Base-by-base conservation (phyloP, 2,797 vertebrate genomes). In the Zenarchopterus dispar region DNA sequence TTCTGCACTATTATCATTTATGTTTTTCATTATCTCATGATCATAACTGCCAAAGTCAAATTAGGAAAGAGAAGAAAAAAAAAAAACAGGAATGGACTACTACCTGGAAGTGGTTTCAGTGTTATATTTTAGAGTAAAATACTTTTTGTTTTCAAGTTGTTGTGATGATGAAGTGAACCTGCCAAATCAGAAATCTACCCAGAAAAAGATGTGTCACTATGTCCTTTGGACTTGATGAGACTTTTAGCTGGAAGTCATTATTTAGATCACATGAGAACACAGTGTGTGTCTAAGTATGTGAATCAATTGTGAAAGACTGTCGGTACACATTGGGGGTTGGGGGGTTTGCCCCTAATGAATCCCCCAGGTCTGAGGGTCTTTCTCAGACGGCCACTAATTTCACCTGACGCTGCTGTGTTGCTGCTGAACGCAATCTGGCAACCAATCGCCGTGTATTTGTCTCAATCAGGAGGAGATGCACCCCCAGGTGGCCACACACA, bases 401-500 rank as follows among this genome's bases (percentile, higher is more conserved):
- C 83, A 80, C 83, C 80, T 86, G 91, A 93, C 91, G 91, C 59
- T 7, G 51, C 62, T 11, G 76, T 49, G 68, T 73, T 48, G 71
- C 84, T 60, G 59, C 81, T 65, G 76, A 80, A 61, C 72, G 58
- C 54, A 54, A 66, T 84, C 82, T n/a, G n/a, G n/a, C n/a, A n/a
- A n/a, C n/a, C n/a, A n/a, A n/a, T n/a, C n/a, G n/a, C n/a, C n/a
- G 83, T 39, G 33, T 78, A 87, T 91, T 87, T 91, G 83, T 70
- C 78, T 91, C 89, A 92, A 80, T 89, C 87, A 89, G 75, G 56
- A 73, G 65, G 73, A 84, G 70, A 80, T 80, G 78, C 71, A 70
- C 73, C 76, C 68, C 72, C 62, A 48, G 46, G 54, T 51, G 45
- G 56, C 15, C 45, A n/a, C 26, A 60, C 45, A 52, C 54, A 51